Percentiles rank a stretch among this genome's conserved stretches.
Evolutionary conservation across 2,113 vertebrate genomes (phyloP).

Genomic region (Campylomormyrus numenius): DNA sequence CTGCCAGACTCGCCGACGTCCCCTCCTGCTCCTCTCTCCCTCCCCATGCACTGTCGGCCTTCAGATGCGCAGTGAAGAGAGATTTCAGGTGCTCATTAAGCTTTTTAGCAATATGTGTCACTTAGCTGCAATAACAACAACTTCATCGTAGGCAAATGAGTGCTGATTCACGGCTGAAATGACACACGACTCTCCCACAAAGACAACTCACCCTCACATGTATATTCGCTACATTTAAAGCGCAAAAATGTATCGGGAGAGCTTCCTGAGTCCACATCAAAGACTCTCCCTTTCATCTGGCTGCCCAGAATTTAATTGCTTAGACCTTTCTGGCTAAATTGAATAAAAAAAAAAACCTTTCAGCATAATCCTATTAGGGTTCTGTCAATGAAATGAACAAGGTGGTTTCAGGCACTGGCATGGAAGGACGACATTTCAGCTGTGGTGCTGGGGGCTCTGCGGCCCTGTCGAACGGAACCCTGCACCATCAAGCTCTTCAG

Average conservation of each 20-base stretch:
- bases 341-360: slow-evolving; percentile 1
- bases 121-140: neutral
- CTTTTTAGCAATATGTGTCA: neutral
- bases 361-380: neutral
- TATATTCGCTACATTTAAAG: neutral
- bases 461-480: neutral
- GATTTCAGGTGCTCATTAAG: neutral
- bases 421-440: neutral
- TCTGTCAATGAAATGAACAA: slow-evolving; percentile 11
- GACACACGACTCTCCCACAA: neutral
- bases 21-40: neutral
- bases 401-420: neutral
- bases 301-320: slow-evolving; percentile 1
- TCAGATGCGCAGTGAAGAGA: neutral
- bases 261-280: neutral
- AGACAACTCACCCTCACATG: neutral
- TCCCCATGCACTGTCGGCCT: neutral
- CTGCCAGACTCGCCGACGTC: neutral
- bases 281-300: neutral
- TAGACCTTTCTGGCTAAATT: neutral
- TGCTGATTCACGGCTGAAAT: neutral
- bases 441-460: neutral
- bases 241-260: neutral
- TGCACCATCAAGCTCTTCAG: neutral
- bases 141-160: neutral